Conservation (phyloP, 2,113 vertebrate species). For the Castor canadensis region DNA sequence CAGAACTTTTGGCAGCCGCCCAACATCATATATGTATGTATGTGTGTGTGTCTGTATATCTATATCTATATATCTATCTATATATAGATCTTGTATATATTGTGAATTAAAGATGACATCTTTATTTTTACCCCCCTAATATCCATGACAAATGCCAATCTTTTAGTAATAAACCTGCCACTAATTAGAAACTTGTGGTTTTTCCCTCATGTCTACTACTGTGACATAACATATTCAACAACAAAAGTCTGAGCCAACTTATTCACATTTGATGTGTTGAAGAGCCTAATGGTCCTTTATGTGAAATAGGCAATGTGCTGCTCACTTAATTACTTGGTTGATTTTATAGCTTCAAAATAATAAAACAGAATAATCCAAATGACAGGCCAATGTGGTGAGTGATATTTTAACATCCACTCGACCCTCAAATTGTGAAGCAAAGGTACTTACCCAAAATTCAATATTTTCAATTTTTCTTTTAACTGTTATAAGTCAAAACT, state of each 20-base stretch:
- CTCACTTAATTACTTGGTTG: constrained; percentile 63
- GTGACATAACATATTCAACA: constrained; percentile 52
- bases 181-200: neutral
- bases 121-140: neutral
- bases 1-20: neutral
- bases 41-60: neutral
- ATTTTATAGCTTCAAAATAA: constrained; percentile 16
- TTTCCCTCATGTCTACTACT: neutral
- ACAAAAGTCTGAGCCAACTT: neutral
- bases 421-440: constrained; percentile 72
- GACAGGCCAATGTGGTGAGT: constrained; percentile 25
- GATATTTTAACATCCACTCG: constrained; percentile 14
- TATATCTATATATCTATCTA: too few species aligned
- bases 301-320: neutral
- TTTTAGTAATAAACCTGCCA: neutral
- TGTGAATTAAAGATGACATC: neutral
- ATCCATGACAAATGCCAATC: neutral
- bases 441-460: constrained; percentile 65
- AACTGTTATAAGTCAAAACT: constrained; percentile 64
- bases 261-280: constrained; percentile 31
- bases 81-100: neutral
- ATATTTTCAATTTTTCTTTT: constrained; percentile 69
- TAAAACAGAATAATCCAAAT: constrained; percentile 63
- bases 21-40: neutral
- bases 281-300: constrained; percentile 11